A percentile compares a stretch with the other conserved stretches of the same genome.
phyloP scores from a whole-genome alignment of 2,797 vertebrate species.

The Hyperoplus lanceolatus region DNA sequence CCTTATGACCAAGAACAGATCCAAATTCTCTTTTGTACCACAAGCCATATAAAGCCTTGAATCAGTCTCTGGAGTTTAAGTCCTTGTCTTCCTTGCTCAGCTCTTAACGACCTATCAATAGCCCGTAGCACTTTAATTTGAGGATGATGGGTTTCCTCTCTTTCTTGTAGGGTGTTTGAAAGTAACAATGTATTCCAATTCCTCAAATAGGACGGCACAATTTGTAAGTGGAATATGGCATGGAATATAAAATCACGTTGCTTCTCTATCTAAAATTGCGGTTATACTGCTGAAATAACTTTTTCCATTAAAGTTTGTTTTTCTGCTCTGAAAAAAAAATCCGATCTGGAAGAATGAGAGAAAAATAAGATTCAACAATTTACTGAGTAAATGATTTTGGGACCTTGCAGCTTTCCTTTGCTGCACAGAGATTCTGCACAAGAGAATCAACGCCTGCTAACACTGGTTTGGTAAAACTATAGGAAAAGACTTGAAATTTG shows the following conservation, averaged over 20 bases:
- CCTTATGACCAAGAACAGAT: too few species aligned
- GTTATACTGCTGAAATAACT: constrained; percentile 33
- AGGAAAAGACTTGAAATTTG: not conserved
- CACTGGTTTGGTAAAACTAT: not conserved
- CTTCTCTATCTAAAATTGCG: constrained; percentile 61
- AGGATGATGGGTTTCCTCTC: not conserved
- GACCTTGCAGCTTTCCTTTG: not conserved
- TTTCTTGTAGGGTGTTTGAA: constrained; percentile 2
- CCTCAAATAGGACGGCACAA: constrained; percentile 9
- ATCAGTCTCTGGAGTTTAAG: not conserved
- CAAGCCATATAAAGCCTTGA: not conserved
- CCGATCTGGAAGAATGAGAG: not conserved
- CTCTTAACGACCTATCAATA: not conserved
- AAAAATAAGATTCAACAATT: constrained; percentile 28
- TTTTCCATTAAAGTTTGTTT: constrained; percentile 63
- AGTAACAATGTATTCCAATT: constrained; percentile 6
- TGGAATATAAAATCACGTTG: not conserved
- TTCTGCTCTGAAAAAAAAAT: constrained; percentile 3
- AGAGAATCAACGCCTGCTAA: not conserved
- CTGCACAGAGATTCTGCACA: not conserved
- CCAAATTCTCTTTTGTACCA: too few species aligned
- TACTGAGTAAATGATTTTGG: not conserved
- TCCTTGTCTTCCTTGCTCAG: not conserved
- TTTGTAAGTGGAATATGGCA: constrained; percentile 8
- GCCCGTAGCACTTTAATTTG: not conserved